Percentiles rank a stretch among this genome's conserved stretches.
Evolutionary conservation across 2,888 invertebrate genomes (phyloP).

Genomic region (Eristalinus aeneus): DNA sequence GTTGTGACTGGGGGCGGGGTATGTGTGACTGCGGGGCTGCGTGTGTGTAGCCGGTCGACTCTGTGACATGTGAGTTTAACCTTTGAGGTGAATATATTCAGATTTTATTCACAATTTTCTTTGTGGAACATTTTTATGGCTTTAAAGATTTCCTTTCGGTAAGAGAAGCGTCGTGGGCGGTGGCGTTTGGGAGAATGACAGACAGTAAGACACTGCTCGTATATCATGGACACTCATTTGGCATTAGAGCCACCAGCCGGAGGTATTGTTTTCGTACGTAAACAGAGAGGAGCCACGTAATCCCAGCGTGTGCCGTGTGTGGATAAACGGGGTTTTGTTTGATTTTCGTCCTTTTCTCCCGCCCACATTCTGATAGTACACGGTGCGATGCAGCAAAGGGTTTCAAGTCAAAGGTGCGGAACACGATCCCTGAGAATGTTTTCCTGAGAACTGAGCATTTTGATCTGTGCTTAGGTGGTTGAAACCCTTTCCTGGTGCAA

Average conservation of each 20-base stretch:
- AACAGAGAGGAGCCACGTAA: constrained; percentile 57
- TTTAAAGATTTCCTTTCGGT: constrained; percentile 63
- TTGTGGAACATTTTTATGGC: constrained; percentile 69
- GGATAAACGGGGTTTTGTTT: constrained; percentile 61
- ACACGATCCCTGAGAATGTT: constrained; percentile 54
- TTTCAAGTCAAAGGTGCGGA: constrained; percentile 43
- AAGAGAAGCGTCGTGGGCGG: constrained; percentile 14
- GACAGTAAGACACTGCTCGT: constrained; percentile 12
- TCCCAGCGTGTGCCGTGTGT: constrained; percentile 48
- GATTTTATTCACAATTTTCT: constrained; percentile 68
- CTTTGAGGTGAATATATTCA: constrained; percentile 68
- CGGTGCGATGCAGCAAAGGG: constrained; percentile 58
- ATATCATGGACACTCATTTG: constrained; percentile 58
- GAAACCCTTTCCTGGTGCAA: background rate
- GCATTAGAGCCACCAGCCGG: constrained; percentile 44
- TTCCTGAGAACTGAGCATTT: background rate
- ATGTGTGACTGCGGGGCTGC: background rate
- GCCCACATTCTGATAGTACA: constrained; percentile 9
- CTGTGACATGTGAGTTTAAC: constrained; percentile 69
- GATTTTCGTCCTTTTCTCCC: constrained; percentile 22
- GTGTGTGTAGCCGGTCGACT: constrained; percentile 28
- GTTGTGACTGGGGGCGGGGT: background rate
- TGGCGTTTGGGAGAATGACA: background rate
- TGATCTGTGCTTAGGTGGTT: background rate
- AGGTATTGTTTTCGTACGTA: constrained; percentile 60